These are phyloP conservation scores for Microhierax caerulescens DNA, from an alignment of 2,797 vertebrate species.

Conservation along the genomic window DNA sequence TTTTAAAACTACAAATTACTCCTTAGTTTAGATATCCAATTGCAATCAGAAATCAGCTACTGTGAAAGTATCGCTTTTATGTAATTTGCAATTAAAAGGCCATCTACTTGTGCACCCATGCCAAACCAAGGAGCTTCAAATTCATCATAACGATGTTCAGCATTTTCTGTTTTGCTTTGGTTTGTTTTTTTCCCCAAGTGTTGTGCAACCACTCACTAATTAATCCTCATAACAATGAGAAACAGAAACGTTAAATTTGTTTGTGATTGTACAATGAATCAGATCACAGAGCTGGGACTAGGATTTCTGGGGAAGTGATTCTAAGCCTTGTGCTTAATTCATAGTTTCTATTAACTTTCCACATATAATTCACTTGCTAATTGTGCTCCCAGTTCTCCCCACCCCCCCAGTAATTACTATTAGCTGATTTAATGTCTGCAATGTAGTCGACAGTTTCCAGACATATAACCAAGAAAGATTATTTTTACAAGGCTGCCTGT, in stretches of 20 bases:
- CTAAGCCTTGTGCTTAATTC: neutral
- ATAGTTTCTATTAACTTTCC: neutral
- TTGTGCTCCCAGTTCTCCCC: neutral
- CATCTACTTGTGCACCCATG: neutral
- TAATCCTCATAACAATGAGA: neutral
- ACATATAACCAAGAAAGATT: neutral
- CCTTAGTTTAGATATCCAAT: neutral
- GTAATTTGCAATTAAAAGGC: neutral
- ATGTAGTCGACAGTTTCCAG: neutral
- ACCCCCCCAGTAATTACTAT: neutral
- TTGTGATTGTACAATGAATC: neutral
- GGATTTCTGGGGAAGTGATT: neutral
- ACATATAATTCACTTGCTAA: neutral
- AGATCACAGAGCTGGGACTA: neutral
- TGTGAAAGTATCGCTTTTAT: neutral
- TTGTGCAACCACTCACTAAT: neutral
- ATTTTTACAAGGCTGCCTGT: neutral
- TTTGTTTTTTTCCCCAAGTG: neutral
- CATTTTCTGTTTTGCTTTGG: neutral
- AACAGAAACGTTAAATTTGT: neutral
- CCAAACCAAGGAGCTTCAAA: neutral
- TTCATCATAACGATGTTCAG: neutral
- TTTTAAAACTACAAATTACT: neutral
- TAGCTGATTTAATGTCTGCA: neutral
- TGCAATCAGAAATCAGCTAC: neutral